Percentiles rank a stretch among this genome's conserved stretches.
Evolutionary conservation across 2,797 vertebrate species (phyloP).

Genomic region (Bradypus variegatus): DNA sequence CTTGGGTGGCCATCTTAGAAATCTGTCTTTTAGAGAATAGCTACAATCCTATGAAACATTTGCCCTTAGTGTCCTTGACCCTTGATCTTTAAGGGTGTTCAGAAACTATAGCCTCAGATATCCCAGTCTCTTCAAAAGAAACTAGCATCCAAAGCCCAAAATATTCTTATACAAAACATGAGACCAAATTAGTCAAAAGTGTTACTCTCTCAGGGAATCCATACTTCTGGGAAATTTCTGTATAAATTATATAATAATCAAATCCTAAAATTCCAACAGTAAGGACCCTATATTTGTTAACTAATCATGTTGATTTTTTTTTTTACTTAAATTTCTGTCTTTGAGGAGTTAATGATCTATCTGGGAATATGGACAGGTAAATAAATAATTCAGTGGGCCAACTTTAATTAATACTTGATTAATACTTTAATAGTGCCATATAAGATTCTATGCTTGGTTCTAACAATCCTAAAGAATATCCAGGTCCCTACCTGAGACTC

Average conservation of each 20-base stretch:
- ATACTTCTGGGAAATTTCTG: background rate
- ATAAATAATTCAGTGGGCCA: background rate
- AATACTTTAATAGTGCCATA: background rate
- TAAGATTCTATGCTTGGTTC: background rate
- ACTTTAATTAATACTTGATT: too few relatives aligned
- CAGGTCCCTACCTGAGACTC: too few relatives aligned
- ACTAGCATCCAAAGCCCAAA: background rate
- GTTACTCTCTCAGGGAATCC: background rate
- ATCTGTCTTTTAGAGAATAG: background rate
- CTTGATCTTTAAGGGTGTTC: background rate
- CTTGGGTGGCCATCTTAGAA: background rate
- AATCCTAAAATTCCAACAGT: background rate
- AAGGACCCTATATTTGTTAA: background rate
- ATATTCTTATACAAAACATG: background rate
- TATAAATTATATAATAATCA: background rate
- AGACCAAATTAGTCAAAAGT: background rate
- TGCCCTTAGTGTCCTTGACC: background rate
- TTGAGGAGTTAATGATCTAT: background rate
- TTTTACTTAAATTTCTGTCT: background rate
- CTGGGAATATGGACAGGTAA: background rate
- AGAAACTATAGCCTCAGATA: background rate
- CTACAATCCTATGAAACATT: background rate
- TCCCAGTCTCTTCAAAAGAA: background rate
- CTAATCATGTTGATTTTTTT: background rate
- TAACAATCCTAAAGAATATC: too few relatives aligned